Base-by-base conservation (phyloP, 92 coral and sea anemone genomes). In the Bergia puertoricense region DNA sequence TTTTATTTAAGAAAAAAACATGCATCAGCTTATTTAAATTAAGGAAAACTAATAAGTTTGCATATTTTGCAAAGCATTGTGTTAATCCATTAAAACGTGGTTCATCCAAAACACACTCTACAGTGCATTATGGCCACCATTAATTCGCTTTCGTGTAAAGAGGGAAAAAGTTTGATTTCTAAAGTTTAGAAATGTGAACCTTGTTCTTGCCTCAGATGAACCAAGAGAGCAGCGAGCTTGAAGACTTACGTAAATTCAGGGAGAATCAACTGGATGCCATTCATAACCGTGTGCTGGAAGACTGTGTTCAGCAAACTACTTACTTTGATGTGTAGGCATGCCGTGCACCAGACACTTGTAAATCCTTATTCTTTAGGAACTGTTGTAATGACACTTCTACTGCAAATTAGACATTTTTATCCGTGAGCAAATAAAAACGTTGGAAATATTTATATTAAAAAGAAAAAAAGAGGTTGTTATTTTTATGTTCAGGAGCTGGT, bases 231-330 rank as follows among this genome's bases (percentile, higher is more conserved):
- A 73, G 23, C 43, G 77, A 83, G 78, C 77, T 83, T 83, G 77
- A 67, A 72, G 86, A 83, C 77, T 83, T 83, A 73, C 78, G 66
- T 67, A 66, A 45, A 66, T 83, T 83, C 86, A 83, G 65, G 77
- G 86, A 83, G 86, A 84, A 71, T 15, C 87, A 84, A 46, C 67
- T 84, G 87, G 87, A 84, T 39, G 87, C 41, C 67, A 71, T 84
- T 72, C 87, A 84, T 84, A 72, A 84, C 87, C 87, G 87, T 18
- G 87, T 84, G 45, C 87, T 84, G 87, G 87, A 84, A 84, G 87
- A 84, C 65, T 84, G 78, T 72, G 66, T 73, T 69, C 78, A 84
- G 66, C 79, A 72, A 72, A 84, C 87, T 30, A 71, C 87, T 15
- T 84, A 71, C 79, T 68, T 84, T 84, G 87, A 84, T 84, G 87